Conservation (phyloP, 2,888 invertebrate genomes). For the Linyphia triangularis region DNA sequence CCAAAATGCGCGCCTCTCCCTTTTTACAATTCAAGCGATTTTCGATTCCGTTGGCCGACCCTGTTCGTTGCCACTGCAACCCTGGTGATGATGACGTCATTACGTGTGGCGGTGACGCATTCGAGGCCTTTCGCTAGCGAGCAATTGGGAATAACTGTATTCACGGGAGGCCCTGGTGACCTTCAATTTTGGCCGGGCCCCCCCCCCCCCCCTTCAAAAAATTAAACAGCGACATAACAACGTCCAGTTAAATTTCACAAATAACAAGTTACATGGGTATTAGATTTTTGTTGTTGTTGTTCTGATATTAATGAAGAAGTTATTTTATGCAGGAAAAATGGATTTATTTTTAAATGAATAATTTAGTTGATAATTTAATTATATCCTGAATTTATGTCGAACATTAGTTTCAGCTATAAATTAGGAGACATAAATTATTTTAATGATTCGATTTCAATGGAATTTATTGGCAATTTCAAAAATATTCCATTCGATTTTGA, state of each 20-base stretch:
- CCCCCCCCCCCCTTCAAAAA: background rate
- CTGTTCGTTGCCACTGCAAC: conserved; percentile 17
- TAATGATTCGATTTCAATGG: no score
- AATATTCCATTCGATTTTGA: no score
- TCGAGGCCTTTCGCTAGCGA: conserved; percentile 22
- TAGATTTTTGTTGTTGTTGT: no score
- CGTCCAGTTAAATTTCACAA: background rate
- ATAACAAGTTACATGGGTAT: no score
- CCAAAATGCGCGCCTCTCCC: background rate
- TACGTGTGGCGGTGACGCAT: conserved; percentile 53
- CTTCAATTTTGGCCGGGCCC: conserved; percentile 38
- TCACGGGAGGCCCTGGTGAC: conserved; percentile 36
- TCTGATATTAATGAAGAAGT: no score
- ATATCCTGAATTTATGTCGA: no score
- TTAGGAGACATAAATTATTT: no score
- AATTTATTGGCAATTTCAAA: no score
- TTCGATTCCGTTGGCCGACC: conserved; percentile 11
- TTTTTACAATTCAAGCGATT: background rate
- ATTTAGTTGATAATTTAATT: no score
- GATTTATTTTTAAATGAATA: no score
- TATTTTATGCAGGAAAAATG: no score
- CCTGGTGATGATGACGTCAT: conserved; percentile 59
- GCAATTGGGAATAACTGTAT: conserved; percentile 62
- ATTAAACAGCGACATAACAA: background rate
- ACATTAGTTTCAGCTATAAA: no score